Evolutionary conservation across 2,888 invertebrate genomes (phyloP).

Genomic region (Caenorhabditis auriculariae): DNA sequence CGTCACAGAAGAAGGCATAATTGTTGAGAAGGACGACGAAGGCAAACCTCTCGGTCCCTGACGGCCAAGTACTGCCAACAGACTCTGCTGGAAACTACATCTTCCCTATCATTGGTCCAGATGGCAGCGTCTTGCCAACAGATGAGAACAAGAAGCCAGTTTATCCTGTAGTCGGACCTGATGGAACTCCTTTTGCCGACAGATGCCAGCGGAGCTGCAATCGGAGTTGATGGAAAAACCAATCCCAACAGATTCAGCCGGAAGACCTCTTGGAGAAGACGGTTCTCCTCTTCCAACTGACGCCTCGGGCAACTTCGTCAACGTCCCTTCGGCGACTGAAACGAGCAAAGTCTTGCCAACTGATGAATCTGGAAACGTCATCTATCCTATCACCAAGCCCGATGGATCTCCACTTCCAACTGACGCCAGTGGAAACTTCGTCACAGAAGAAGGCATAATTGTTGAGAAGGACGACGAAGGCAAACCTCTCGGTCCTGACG

Average conservation of each 20-base stretch:
- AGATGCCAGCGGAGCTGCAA: slow-evolving; percentile 19
- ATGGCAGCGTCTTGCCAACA: slow-evolving; percentile 3
- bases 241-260: slow-evolving; percentile 12
- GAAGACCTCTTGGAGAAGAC: slow-evolving; percentile 13
- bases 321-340: slow-evolving; percentile 7
- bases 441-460: slow-evolving; percentile 16
- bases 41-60: slow-evolving; percentile 19
- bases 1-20: slow-evolving; percentile 8
- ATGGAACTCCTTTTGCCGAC: slow-evolving; percentile 24
- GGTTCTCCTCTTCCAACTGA: slow-evolving; percentile 31
- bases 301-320: slow-evolving; percentile 23
- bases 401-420: slow-evolving; percentile 20
- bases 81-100: slow-evolving; percentile 14
- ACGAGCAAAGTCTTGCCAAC: slow-evolving; percentile 7
- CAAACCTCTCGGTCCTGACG: slow-evolving; percentile 27
- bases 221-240: slow-evolving; percentile 30
- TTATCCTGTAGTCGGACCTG: slow-evolving; percentile 18
- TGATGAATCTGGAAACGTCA: slow-evolving; percentile 14
- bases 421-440: slow-evolving; percentile 12
- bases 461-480: slow-evolving; percentile 31
- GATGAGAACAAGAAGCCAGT: slow-evolving; percentile 8
- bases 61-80: slow-evolving; percentile 15
- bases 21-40: slow-evolving; percentile 6
- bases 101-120: slow-evolving; percentile 12
- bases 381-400: slow-evolving; percentile 15